Percentiles rank a stretch among this genome's conserved stretches.
Conservation (phyloP, 1,140 invertebrate species). For the Tribolium madens region DNA sequence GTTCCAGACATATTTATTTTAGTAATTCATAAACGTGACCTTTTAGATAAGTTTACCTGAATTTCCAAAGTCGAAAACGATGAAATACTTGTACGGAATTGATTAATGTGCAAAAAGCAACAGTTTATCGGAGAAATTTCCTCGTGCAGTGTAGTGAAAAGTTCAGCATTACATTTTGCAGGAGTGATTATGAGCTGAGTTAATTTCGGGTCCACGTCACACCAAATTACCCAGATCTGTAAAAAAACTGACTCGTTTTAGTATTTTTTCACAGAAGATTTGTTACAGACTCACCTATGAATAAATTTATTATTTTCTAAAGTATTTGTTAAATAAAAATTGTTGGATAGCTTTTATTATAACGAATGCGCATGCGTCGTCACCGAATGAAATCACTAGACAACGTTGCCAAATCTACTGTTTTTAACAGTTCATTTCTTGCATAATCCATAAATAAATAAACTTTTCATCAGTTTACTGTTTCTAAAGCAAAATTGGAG, state of each 20-base stretch:
- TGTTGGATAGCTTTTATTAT: constrained; percentile 11
- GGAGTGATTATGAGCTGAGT: background rate
- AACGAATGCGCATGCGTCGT: background rate
- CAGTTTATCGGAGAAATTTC: background rate
- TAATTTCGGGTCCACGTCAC: background rate
- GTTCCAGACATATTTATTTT: background rate
- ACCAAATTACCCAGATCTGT: background rate
- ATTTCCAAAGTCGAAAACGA: background rate
- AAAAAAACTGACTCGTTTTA: background rate
- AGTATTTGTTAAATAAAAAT: constrained; percentile 34
- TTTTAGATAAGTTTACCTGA: background rate
- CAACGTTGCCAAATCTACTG: background rate
- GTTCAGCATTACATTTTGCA: background rate
- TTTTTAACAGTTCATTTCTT: background rate
- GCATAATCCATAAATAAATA: background rate
- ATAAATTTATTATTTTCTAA: constrained; percentile 9
- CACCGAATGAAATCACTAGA: background rate
- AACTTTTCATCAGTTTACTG: background rate
- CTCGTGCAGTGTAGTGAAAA: background rate
- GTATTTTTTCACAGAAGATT: background rate
- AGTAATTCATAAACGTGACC: background rate
- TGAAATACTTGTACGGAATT: background rate
- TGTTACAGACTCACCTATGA: background rate
- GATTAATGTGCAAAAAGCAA: background rate
- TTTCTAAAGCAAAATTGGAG: too few relatives aligned